Conservation (phyloP, 2,797 vertebrate genomes). For the Chloroceryle amazona region DNA sequence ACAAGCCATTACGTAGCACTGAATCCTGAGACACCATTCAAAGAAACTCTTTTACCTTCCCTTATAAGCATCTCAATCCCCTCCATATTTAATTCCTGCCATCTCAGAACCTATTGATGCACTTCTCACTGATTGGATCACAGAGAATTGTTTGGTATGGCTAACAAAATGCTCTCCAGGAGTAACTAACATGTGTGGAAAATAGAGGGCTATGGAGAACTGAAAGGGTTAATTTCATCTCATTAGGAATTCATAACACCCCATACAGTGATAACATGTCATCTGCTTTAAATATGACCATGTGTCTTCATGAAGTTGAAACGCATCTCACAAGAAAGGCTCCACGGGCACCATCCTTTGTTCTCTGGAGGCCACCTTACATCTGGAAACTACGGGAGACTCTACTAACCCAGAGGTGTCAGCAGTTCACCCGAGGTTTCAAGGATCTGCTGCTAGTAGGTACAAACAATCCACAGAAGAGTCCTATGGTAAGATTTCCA, state of each 20-base stretch:
- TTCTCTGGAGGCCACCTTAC: background rate
- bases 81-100: background rate
- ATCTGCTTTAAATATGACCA: background rate
- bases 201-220: background rate
- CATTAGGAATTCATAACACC: background rate
- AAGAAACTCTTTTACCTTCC: background rate
- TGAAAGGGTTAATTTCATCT: background rate
- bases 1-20: background rate
- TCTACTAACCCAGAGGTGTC: background rate
- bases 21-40: background rate
- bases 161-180: background rate
- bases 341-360: background rate
- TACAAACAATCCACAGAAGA: background rate
- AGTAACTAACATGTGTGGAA: accelerated
- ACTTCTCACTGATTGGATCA: background rate
- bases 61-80: background rate
- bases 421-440: accelerated
- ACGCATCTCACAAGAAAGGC: background rate
- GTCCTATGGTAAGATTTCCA: background rate
- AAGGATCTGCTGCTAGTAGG: background rate
- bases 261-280: accelerated
- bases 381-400: background rate
- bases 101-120: background rate
- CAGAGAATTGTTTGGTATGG: background rate
- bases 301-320: background rate